A percentile compares a stretch with the other conserved stretches of the same genome.
Evolutionary conservation across 1,140 invertebrate species (phyloP).

Genomic region (Microvelia longipes): DNA sequence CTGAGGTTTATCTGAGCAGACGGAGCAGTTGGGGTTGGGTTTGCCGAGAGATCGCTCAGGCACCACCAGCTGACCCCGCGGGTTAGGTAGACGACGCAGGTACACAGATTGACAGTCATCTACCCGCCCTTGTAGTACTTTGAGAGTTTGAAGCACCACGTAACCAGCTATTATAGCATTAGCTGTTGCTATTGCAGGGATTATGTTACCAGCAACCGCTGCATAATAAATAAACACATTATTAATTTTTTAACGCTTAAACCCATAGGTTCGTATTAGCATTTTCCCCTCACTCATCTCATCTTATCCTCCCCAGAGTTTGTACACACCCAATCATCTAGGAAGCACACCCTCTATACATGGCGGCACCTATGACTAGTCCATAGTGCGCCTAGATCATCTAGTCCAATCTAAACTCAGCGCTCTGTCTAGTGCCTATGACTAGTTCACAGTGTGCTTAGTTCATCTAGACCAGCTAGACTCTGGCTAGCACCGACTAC

Average conservation of each 20-base stretch:
- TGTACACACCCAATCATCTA: no score
- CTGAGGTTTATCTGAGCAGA: slow-evolving; percentile 70
- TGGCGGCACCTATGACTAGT: no score
- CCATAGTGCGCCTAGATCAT: no score
- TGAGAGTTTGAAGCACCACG: slow-evolving; percentile 75
- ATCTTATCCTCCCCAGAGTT: no score
- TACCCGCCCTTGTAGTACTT: slow-evolving; percentile 54
- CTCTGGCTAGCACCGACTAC: no score
- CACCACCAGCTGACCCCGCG: slow-evolving; percentile 47
- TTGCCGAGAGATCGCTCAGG: slow-evolving; percentile 47
- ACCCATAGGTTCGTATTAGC: not conserved
- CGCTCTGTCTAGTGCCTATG: no score
- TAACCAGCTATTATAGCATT: slow-evolving; percentile 94
- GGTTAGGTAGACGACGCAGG: slow-evolving; percentile 49
- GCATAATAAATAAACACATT: slow-evolving; percentile 29
- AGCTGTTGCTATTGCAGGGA: slow-evolving; percentile 96
- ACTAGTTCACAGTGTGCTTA: no score
- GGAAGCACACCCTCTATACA: no score
- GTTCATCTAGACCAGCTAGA: no score
- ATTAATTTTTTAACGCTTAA: not conserved
- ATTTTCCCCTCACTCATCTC: not conserved
- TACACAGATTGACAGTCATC: slow-evolving; percentile 61
- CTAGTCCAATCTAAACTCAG: no score
- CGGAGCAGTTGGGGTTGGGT: slow-evolving; percentile 66
- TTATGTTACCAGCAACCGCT: slow-evolving; percentile 97